Conservation (phyloP, 2,113 vertebrate genomes). For the Neolamprologus longior region DNA sequence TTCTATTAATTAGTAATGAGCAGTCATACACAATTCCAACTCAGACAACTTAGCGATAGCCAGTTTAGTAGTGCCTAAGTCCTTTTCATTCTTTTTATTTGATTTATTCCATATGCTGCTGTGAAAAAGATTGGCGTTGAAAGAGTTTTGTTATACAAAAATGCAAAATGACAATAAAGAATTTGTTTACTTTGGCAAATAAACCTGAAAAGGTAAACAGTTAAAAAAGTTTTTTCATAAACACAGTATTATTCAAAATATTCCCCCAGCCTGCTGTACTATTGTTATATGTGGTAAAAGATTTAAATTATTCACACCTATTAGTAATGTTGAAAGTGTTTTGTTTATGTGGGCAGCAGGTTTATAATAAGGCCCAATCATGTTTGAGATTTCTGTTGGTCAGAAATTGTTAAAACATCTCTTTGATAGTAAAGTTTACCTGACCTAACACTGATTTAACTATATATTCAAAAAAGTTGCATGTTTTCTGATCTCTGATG, state of each 20-base stretch:
- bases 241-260: rapidly evolving
- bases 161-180: not conserved
- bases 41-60: not conserved
- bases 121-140: not conserved
- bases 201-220: not conserved
- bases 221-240: not conserved
- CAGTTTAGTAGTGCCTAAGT: not conserved
- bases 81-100: not conserved
- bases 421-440: not conserved
- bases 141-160: not conserved
- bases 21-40: not conserved
- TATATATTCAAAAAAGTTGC: not conserved
- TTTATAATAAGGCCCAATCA: rapidly evolving
- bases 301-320: not conserved
- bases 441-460: not conserved
- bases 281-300: not conserved
- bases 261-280: not conserved
- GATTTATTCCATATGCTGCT: not conserved
- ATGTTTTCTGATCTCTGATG: not conserved
- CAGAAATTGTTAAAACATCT: not conserved
- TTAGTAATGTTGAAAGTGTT: not conserved
- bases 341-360: not conserved
- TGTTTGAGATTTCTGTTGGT: not conserved
- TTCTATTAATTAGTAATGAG: not conserved
- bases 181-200: not conserved